These are phyloP conservation scores for Acanthurus leucopareius DNA, from an alignment of 2,797 vertebrate genomes.

Conservation along the genomic window DNA sequence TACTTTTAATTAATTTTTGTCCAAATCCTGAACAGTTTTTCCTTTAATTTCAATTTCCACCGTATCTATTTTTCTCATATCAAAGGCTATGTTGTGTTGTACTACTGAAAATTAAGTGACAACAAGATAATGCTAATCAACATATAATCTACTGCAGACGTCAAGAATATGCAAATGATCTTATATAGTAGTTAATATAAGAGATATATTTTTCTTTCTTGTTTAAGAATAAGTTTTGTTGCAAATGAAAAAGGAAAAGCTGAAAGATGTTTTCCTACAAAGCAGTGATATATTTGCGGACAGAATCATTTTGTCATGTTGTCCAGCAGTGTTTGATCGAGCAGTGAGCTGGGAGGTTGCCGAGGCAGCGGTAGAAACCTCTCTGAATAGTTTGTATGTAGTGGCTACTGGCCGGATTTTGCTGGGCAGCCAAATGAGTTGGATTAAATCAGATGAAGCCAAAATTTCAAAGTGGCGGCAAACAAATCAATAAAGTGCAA, in stretches of 20 bases:
- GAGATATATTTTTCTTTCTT: conserved; percentile 7
- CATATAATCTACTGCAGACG: not conserved
- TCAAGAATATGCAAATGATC: conserved; percentile 11
- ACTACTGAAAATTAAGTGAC: not conserved
- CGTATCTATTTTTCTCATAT: conserved; percentile 15
- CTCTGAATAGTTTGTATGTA: conserved; percentile 38
- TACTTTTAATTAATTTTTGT: not conserved
- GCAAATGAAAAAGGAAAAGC: conserved; percentile 4
- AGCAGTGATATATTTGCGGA: conserved; percentile 5
- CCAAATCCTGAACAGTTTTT: not conserved
- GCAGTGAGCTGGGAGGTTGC: conserved; percentile 14
- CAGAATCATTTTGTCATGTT: conserved; percentile 6
- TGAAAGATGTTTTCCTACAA: not conserved
- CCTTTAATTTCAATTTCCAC: not conserved
- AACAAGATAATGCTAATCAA: not conserved
- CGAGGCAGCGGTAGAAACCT: not conserved
- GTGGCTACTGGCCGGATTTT: conserved; percentile 40
- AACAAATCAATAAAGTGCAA: conserved; percentile 15
- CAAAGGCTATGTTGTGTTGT: conserved; percentile 39
- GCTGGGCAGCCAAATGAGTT: conserved; percentile 46
- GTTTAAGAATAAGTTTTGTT: conserved; percentile 14
- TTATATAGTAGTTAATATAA: conserved; percentile 14
- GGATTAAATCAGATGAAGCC: conserved; percentile 56
- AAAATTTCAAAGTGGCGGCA: too few relatives aligned
- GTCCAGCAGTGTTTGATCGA: conserved; percentile 24